Evolutionary conservation across 2,888 invertebrate genomes (phyloP), one percentile per base, ranked within the genome.

Genomic region (Drepana falcataria): DNA sequence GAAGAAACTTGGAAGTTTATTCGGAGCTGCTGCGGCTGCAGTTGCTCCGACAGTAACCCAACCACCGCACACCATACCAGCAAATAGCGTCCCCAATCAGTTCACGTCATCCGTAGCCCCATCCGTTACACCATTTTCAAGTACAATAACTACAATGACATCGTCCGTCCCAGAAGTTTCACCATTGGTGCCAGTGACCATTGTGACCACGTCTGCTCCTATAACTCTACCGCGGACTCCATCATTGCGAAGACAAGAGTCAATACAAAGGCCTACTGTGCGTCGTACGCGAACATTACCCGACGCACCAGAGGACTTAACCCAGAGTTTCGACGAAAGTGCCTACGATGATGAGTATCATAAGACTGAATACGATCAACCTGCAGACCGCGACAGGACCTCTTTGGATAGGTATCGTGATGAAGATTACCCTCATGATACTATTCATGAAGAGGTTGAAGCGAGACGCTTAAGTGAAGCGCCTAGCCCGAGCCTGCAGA

Each of bases 281-380:
- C 89, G 84, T 70, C 83, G 91, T 59, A 90, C 77, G 47, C 81
- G 90, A 64, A 91, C 90, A 53, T 78, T 91, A 68, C 91, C 91
- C 52, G 91, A 90, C 66, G 91, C 91, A 59, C 91, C 91, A 51
- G 90, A 90, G 60, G 90, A 90, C 60, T 78, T 85, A 73, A 60
- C 71, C 65, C 79, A 82, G 73, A 83, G 84, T 79, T 88, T 84
- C 69, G 88, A 90, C 72, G 90, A 90, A 88, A 89, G 90, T 90
- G 90, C 90, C 90, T 91, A 89, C 80, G 91, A 91, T 66, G 88
- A 90, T 68, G 90, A 91, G 81, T 89, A 88, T 75, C 69, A 89
- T 83, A 89, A 90, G 90, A 89, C 91, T 90, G 90, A 89, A 78
- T 82, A 81, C 69, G 88, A 90, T 81, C 85, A 85, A 86, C 68